These are phyloP conservation scores for Apteryx owenii DNA, from an alignment of 2,113 vertebrate species.

Conservation along the genomic window DNA sequence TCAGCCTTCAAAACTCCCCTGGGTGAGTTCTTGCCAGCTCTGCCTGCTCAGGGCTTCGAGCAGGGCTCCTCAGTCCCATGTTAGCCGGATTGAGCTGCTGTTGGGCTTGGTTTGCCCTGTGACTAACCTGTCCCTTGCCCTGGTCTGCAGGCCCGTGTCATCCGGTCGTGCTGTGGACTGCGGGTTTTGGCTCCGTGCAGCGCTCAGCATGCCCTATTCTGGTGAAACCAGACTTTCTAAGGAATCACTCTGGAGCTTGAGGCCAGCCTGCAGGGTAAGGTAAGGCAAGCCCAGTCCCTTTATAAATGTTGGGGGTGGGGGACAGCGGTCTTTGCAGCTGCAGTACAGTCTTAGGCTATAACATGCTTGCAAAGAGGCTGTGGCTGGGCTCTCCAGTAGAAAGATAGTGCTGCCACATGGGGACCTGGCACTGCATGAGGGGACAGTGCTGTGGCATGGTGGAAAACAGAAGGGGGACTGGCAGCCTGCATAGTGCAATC, in stretches of 20 bases:
- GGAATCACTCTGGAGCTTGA: conserved; percentile 45
- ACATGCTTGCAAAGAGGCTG: not conserved
- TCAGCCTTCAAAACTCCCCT: not conserved
- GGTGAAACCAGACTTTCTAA: not conserved
- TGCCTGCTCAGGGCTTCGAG: not conserved
- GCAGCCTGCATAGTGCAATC: not conserved
- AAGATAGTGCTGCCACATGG: not conserved
- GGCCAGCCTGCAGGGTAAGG: conserved; percentile 75
- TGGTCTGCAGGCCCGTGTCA: conserved; percentile 41
- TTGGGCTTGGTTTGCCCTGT: not conserved
- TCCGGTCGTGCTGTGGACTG: not conserved
- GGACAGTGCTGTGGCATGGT: rapidly evolving
- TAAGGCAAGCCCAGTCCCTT: conserved; percentile 26
- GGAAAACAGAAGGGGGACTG: not conserved
- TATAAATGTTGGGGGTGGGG: not conserved
- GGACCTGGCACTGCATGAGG: rapidly evolving
- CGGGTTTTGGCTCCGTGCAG: rapidly evolving
- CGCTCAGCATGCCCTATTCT: conserved; percentile 15
- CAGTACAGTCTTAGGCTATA: rapidly evolving
- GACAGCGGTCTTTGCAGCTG: not conserved
- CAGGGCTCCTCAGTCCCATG: too few relatives aligned
- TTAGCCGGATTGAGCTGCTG: not conserved
- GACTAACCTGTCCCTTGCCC: not conserved
- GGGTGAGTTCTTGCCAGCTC: not conserved
- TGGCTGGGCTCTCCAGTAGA: not conserved